Conservation (phyloP, 2,797 vertebrate genomes). For the Melanotaenia boesemani region DNA sequence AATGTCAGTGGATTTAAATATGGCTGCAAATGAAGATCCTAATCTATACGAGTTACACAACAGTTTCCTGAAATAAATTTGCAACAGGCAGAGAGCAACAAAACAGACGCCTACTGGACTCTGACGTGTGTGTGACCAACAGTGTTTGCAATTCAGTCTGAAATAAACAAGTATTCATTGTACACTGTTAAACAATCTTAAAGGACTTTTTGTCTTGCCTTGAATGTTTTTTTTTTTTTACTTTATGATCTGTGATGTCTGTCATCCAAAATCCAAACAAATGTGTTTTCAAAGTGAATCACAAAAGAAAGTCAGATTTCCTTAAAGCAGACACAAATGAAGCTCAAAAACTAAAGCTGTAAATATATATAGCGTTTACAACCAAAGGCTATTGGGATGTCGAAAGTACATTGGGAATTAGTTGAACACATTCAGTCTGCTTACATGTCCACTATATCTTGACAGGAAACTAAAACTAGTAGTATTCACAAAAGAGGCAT, state of each 20-base stretch:
- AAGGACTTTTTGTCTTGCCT: not conserved
- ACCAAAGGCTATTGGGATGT: not conserved
- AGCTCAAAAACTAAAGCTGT: not conserved
- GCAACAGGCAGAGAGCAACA: not conserved
- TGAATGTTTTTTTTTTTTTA: slow-evolving; percentile 1
- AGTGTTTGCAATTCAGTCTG: slow-evolving; percentile 21
- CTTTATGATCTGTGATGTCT: slow-evolving; percentile 12
- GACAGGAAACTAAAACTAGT: slow-evolving; percentile 25
- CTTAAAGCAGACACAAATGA: slow-evolving; percentile 17
- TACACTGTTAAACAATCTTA: not conserved
- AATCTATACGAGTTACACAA: not conserved
- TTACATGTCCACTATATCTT: slow-evolving; percentile 12
- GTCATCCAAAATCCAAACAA: slow-evolving; percentile 35
- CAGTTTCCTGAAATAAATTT: not conserved
- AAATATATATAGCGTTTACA: not conserved
- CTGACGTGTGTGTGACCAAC: not conserved
- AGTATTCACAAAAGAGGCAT: slow-evolving; percentile 34
- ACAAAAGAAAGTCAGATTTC: slow-evolving; percentile 13
- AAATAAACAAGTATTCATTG: not conserved
- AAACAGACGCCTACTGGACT: not conserved
- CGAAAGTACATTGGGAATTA: not conserved
- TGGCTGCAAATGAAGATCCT: not conserved
- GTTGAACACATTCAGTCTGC: not conserved
- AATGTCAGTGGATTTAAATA: not conserved
- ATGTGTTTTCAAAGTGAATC: slow-evolving; percentile 13